Percentiles rank a stretch among this genome's conserved stretches.
Evolutionary conservation across 2,888 invertebrate species (phyloP).

Genomic region (Plagodis pulveraria): DNA sequence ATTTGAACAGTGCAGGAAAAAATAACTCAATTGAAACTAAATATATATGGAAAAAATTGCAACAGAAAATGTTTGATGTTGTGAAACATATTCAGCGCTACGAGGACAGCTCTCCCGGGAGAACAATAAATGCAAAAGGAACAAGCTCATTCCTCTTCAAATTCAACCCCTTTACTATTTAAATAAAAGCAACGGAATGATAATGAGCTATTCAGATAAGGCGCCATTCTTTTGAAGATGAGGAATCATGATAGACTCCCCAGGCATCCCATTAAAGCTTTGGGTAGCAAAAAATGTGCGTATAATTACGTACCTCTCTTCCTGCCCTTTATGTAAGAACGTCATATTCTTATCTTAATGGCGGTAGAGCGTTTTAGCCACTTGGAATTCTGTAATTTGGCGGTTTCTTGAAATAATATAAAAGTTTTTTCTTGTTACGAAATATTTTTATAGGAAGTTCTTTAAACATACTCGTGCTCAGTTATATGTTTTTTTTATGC

Average conservation of each 20-base stretch:
- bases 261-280: constrained; percentile 28
- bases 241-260: constrained; percentile 33
- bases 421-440: constrained; percentile 18
- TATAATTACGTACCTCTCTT: constrained; percentile 33
- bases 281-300: constrained; percentile 28
- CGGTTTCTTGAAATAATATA: constrained; percentile 4
- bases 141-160: constrained; percentile 20
- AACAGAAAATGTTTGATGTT: no score
- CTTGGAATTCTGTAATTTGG: constrained; percentile 7
- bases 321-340: constrained; percentile 31
- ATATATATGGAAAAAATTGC: no score
- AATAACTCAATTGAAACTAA: no score
- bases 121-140: background rate
- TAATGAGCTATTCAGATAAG: constrained; percentile 33
- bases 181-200: constrained; percentile 32
- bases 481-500: no score
- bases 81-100: no score
- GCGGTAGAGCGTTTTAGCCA: constrained; percentile 20
- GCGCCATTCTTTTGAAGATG: constrained; percentile 34
- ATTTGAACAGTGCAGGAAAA: no score
- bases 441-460: background rate
- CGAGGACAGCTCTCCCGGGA: background rate
- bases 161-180: constrained; percentile 27
- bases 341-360: constrained; percentile 37
- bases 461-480: no score